Evolutionary conservation across 2,888 invertebrate species (phyloP).

Genomic region (Cerastoderma edule): DNA sequence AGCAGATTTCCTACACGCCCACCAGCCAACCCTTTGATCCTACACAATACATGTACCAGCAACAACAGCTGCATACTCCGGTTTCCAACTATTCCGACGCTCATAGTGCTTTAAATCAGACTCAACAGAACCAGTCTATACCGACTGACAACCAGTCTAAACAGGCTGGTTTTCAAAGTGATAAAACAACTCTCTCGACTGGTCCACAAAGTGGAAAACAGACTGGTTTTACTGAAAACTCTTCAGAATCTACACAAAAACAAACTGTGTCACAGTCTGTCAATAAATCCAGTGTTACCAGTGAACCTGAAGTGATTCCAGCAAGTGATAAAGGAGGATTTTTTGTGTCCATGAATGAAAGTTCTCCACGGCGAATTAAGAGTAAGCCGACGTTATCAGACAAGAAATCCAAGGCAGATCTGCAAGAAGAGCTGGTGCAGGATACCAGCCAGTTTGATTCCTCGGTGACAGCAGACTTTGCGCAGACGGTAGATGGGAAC

Average conservation of each 20-base stretch:
- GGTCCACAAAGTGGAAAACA: slow-evolving; percentile 12
- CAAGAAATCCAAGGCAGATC: slow-evolving; percentile 27
- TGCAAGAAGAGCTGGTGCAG: slow-evolving; percentile 6
- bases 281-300: background rate
- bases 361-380: slow-evolving; percentile 77
- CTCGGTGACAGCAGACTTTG: slow-evolving; percentile 57
- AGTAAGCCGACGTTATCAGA: slow-evolving; percentile 32
- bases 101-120: slow-evolving; percentile 7
- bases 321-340: slow-evolving; percentile 85
- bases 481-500: slow-evolving; percentile 34
- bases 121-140: background rate
- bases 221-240: slow-evolving; percentile 9
- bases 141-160: background rate
- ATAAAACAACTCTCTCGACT: no score
- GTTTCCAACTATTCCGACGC: slow-evolving; percentile 3
- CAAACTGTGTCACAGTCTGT: background rate
- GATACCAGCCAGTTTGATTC: slow-evolving; percentile 41
- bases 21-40: slow-evolving; percentile 34
- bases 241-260: slow-evolving; percentile 22
- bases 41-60: slow-evolving; percentile 33
- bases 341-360: slow-evolving; percentile 95
- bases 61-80: slow-evolving; percentile 32
- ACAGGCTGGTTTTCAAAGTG: background rate
- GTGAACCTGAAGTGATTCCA: slow-evolving; percentile 16
- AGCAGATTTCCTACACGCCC: slow-evolving; percentile 42